Conservation (phyloP, 2,113 vertebrate species). For the Mustela nigripes region DNA sequence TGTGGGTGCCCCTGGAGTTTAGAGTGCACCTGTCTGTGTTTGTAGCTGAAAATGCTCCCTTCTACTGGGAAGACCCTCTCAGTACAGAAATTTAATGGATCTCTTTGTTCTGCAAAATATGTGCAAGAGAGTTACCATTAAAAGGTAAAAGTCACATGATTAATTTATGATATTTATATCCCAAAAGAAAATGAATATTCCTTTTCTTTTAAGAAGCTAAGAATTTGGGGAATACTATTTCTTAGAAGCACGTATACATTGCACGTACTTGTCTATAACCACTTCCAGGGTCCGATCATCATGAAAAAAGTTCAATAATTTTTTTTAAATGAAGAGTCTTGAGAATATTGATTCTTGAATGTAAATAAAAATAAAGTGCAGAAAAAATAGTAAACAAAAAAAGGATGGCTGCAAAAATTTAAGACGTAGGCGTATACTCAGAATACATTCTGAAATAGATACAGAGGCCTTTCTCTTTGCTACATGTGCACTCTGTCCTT, state of each 20-base stretch:
- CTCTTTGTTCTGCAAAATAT: conserved; percentile 59
- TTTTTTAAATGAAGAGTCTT: background rate
- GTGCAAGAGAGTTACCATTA: background rate
- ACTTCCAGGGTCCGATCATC: background rate
- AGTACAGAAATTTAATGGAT: background rate
- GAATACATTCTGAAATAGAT: background rate
- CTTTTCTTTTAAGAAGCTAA: background rate
- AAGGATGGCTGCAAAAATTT: background rate
- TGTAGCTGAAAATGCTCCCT: background rate
- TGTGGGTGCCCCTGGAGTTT: background rate
- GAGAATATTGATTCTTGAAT: background rate
- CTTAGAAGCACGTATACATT: background rate
- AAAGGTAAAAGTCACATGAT: conserved; percentile 21
- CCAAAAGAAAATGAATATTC: background rate
- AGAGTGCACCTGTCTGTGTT: background rate
- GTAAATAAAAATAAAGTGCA: background rate
- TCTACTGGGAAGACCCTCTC: background rate
- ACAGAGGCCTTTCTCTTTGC: background rate
- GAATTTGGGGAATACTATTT: background rate
- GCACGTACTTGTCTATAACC: background rate
- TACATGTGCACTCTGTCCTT: background rate
- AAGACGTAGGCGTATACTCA: background rate
- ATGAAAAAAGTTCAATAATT: background rate
- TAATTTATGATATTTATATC: background rate
- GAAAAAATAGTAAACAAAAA: background rate